phyloP scores from a whole-genome alignment of 2,113 vertebrate species.

The Nycticorax nycticorax region DNA sequence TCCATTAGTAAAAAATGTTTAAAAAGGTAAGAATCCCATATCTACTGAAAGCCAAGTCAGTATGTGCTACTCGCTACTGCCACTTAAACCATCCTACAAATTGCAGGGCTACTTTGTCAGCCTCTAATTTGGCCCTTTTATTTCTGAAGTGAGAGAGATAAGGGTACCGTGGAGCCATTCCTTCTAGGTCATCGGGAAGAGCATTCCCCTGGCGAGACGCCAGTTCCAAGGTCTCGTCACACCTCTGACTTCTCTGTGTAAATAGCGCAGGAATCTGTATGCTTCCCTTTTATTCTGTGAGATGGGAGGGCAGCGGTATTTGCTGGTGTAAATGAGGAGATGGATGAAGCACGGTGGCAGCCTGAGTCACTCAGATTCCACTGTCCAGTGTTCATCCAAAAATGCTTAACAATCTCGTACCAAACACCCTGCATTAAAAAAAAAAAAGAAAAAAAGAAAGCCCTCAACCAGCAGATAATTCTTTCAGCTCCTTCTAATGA shows the following conservation, averaged over 20 bases:
- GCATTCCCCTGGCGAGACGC: not conserved
- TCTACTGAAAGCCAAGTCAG: not conserved
- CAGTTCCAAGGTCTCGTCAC: conserved; percentile 46
- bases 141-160: conserved; percentile 59
- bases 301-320: not conserved
- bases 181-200: conserved; percentile 23
- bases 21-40: not conserved
- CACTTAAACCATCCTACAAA: not conserved
- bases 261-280: not conserved
- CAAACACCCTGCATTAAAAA: conserved; percentile 1
- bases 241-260: conserved; percentile 65
- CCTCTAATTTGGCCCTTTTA: conserved; percentile 23
- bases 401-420: not conserved
- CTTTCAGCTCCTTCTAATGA: conserved; percentile 27
- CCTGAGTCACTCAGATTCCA: not conserved
- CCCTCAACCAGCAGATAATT: conserved; percentile 12
- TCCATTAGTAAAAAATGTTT: not conserved
- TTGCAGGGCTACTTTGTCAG: conserved; percentile 39
- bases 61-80: not conserved
- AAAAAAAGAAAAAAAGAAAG: not conserved
- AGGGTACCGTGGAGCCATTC: conserved; percentile 1
- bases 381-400: not conserved
- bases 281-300: conserved; percentile 32
- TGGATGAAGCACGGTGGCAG: conserved; percentile 45
- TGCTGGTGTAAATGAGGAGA: conserved; percentile 50